A percentile compares a stretch with the other conserved stretches of the same genome.
Conservation (phyloP, 2,797 vertebrate genomes). For the Xenops minutus region DNA sequence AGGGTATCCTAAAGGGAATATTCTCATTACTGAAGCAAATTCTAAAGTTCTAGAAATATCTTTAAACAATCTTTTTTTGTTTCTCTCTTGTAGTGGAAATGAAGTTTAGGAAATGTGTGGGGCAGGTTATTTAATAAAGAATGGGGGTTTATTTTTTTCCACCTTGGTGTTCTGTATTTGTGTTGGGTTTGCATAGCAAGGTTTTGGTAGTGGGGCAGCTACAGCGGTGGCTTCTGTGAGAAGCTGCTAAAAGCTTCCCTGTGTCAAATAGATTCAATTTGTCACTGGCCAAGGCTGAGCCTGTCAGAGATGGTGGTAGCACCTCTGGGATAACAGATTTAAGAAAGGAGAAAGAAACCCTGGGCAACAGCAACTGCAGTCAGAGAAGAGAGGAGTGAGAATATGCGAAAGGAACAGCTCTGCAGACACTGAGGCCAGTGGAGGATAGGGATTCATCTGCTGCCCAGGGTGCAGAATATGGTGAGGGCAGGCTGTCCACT, state of each 20-base stretch:
- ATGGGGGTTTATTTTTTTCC: not conserved
- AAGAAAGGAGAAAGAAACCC: not conserved
- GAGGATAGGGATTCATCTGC: not conserved
- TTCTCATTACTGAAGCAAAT: not conserved
- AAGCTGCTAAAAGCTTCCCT: not conserved
- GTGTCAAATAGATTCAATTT: fast-evolving
- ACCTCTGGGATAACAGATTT: not conserved
- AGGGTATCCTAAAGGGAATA: not conserved
- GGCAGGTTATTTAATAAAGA: not conserved
- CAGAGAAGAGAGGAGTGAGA: not conserved
- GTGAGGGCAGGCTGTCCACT: not conserved
- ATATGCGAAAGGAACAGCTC: not conserved
- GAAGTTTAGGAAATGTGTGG: not conserved
- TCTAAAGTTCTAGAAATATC: not conserved
- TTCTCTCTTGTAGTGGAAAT: not conserved
- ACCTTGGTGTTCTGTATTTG: not conserved
- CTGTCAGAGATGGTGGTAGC: not conserved
- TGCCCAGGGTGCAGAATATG: not conserved
- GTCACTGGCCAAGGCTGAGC: not conserved
- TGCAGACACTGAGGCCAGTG: not conserved
- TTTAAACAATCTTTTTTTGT: not conserved
- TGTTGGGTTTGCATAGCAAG: not conserved
- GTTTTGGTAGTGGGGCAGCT: not conserved
- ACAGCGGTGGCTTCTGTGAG: not conserved
- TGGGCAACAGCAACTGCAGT: not conserved